These are phyloP conservation scores for Vannuccia rotundouncinata DNA, from an alignment of 2,888 invertebrate genomes.

Conservation along the genomic window DNA sequence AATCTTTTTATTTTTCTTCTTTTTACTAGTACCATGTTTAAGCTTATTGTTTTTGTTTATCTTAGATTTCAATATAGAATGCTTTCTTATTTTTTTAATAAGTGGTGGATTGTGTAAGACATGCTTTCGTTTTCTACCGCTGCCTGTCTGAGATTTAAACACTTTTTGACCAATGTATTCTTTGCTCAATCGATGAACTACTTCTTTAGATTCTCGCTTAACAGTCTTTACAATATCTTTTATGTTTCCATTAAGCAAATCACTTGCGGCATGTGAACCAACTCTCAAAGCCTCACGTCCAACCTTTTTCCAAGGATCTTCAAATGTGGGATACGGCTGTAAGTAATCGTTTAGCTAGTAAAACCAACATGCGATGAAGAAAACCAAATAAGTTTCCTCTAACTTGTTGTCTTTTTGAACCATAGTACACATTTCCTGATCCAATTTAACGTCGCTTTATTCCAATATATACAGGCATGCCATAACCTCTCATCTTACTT, in stretches of 20 bases:
- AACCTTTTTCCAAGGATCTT: background rate
- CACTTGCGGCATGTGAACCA: background rate
- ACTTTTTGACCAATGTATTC: background rate
- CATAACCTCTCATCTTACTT: no score
- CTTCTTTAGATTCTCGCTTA: background rate
- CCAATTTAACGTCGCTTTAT: background rate
- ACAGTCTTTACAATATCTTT: background rate
- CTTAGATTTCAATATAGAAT: background rate
- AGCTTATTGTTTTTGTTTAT: background rate
- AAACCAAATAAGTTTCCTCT: background rate
- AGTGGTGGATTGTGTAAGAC: no score
- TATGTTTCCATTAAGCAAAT: background rate
- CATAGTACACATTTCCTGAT: background rate
- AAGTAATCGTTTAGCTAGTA: background rate
- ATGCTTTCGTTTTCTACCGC: background rate
- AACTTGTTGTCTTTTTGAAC: background rate
- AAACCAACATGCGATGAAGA: background rate
- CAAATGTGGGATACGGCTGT: background rate
- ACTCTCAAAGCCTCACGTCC: background rate
- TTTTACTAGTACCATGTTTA: background rate
- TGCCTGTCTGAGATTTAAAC: background rate
- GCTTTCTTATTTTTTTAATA: background rate
- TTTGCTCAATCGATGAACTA: background rate
- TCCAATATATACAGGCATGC: background rate
- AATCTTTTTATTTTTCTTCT: background rate